These are phyloP conservation scores for Thaumatotibia leucotreta DNA, from an alignment of 1,140 invertebrate genomes.

Conservation along the genomic window DNA sequence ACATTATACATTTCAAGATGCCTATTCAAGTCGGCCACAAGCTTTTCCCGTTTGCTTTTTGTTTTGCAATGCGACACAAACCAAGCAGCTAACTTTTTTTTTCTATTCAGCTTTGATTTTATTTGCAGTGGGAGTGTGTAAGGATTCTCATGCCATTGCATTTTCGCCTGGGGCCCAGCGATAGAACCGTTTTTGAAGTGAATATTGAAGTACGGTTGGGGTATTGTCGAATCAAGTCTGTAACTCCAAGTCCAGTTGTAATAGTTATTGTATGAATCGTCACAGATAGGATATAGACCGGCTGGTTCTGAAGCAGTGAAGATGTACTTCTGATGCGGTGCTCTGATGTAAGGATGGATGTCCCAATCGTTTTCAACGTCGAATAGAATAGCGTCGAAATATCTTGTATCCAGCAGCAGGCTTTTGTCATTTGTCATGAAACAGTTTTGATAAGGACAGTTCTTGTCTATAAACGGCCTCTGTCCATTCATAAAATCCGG, in stretches of 20 bases:
- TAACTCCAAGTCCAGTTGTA: slow-evolving; percentile 56
- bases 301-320: slow-evolving; percentile 46
- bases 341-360: slow-evolving; percentile 29
- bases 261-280: slow-evolving; percentile 35
- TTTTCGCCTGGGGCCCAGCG: slow-evolving; percentile 45
- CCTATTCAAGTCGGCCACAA: slow-evolving; percentile 25
- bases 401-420: slow-evolving; percentile 34
- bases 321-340: slow-evolving; percentile 40
- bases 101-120: slow-evolving; percentile 29
- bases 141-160: slow-evolving; percentile 46
- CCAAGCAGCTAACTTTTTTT: slow-evolving; percentile 53
- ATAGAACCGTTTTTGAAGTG: slow-evolving; percentile 33
- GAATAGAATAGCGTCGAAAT: slow-evolving; percentile 55
- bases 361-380: slow-evolving; percentile 52
- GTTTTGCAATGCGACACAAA: slow-evolving; percentile 45
- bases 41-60: slow-evolving; percentile 20
- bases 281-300: slow-evolving; percentile 36
- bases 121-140: slow-evolving; percentile 27
- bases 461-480: slow-evolving; percentile 34
- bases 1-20: slow-evolving; percentile 34
- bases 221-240: slow-evolving; percentile 47
- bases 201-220: slow-evolving; percentile 33
- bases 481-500: slow-evolving; percentile 36
- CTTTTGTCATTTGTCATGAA: slow-evolving; percentile 40
- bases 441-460: slow-evolving; percentile 47